Evolutionary conservation across 2,888 invertebrate genomes (phyloP).

Genomic region (Cybosia mesomella): DNA sequence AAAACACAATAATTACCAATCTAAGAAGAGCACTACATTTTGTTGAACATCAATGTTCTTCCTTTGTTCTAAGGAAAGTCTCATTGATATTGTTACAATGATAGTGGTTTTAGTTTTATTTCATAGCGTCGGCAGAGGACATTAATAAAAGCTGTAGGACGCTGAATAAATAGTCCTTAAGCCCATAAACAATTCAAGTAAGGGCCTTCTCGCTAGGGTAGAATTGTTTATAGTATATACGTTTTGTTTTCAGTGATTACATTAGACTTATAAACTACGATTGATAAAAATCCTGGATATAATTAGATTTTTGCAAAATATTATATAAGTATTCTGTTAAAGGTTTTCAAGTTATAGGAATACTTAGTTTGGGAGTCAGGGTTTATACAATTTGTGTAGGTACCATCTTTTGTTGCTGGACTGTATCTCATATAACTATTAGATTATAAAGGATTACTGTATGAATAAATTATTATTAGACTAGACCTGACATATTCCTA

Average conservation of each 20-base stretch:
- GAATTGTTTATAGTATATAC: constrained; percentile 19
- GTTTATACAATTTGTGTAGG: no score
- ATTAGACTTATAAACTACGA: neutral
- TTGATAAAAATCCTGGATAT: neutral
- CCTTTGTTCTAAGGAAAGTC: constrained; percentile 48
- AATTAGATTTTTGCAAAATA: neutral
- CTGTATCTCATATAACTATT: no score
- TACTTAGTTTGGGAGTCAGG: no score
- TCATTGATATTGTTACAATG: constrained; percentile 59
- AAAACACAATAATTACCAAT: neutral
- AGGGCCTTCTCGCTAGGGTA: constrained; percentile 36
- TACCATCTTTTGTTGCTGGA: no score
- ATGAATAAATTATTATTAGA: no score
- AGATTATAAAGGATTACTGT: no score
- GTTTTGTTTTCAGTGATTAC: constrained; percentile 29
- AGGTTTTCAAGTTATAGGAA: no score
- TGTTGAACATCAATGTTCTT: constrained; percentile 31
- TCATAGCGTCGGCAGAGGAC: constrained; percentile 50
- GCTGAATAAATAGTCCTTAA: constrained; percentile 59
- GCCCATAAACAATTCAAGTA: constrained; percentile 65
- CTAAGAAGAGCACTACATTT: constrained; percentile 14
- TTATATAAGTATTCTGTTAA: no score
- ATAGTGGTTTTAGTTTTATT: constrained; percentile 53
- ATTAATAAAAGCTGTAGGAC: constrained; percentile 45
- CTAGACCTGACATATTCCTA: no score